phyloP scores from a whole-genome alignment of 2,888 invertebrate species.

The Reticulitermes lucifugus region DNA sequence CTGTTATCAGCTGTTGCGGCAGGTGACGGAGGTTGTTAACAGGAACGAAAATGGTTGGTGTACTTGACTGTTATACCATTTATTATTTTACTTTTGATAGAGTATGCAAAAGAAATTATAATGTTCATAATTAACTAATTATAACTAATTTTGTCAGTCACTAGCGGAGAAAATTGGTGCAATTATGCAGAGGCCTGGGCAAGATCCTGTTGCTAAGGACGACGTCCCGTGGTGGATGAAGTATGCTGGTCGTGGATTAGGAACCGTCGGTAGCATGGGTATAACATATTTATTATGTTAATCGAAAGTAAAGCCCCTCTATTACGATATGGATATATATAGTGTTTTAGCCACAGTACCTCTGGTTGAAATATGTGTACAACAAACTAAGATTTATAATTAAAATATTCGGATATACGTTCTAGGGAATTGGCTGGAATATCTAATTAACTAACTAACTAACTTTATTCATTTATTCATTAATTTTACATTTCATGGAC shows the following conservation, averaged over 20 bases:
- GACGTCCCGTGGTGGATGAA: constrained; percentile 92
- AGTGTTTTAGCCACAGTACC: no score
- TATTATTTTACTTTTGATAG: background rate
- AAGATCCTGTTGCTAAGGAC: constrained; percentile 81
- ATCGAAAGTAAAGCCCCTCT: background rate
- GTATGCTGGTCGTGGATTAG: constrained; percentile 85
- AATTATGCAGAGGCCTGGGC: constrained; percentile 81
- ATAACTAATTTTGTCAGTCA: constrained; percentile 69
- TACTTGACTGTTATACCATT: background rate
- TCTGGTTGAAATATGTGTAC: no score
- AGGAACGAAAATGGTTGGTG: background rate
- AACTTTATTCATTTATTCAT: no score
- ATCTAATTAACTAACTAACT: no score
- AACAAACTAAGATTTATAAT: no score
- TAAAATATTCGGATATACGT: no score
- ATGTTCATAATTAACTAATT: background rate
- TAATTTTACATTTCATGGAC: no score
- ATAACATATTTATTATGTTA: constrained; percentile 63
- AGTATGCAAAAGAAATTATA: background rate
- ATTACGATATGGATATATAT: no score
- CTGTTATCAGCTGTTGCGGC: background rate
- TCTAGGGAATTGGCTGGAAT: no score
- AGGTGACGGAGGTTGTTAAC: background rate
- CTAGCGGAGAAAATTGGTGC: constrained; percentile 83
- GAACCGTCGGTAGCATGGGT: constrained; percentile 88